Conservation (phyloP, 2,113 vertebrate genomes). For the Pholis gunnellus region DNA sequence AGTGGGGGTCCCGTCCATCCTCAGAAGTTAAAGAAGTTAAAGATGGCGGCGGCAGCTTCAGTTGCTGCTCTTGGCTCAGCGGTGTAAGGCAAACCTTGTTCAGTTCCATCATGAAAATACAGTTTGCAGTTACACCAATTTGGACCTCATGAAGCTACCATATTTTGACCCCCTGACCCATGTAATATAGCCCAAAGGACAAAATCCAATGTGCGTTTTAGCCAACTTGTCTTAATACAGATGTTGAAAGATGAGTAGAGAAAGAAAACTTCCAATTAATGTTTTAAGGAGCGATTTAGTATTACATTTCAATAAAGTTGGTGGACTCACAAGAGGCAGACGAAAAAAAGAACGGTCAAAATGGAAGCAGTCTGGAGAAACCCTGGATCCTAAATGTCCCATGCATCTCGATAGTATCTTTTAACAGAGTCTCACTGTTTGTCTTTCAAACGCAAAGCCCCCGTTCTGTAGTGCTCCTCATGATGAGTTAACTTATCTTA, state of each 20-base stretch:
- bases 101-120: conserved; percentile 48
- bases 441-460: conserved; percentile 15
- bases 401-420: conserved; percentile 5
- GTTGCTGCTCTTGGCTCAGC: conserved; percentile 58
- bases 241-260: conserved; percentile 5
- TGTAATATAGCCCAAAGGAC: conserved; percentile 12
- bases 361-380: conserved; percentile 6
- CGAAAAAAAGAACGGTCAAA: not conserved
- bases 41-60: conserved; percentile 55
- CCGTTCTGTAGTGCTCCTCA: not conserved
- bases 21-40: conserved; percentile 53
- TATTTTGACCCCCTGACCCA: conserved; percentile 13
- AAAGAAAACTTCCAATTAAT: not conserved
- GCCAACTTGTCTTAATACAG: not conserved
- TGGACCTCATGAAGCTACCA: conserved; percentile 17
- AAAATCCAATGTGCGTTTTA: conserved; percentile 1
- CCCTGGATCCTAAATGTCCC: conserved; percentile 9
- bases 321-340: not conserved
- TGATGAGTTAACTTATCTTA: not conserved
- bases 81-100: conserved; percentile 37
- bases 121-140: conserved; percentile 45
- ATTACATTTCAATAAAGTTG: not conserved
- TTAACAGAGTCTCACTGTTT: not conserved
- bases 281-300: conserved; percentile 7
- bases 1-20: conserved; percentile 53